phyloP scores from a whole-genome alignment of 2,113 vertebrate species.

The Nesoenas mayeri region DNA sequence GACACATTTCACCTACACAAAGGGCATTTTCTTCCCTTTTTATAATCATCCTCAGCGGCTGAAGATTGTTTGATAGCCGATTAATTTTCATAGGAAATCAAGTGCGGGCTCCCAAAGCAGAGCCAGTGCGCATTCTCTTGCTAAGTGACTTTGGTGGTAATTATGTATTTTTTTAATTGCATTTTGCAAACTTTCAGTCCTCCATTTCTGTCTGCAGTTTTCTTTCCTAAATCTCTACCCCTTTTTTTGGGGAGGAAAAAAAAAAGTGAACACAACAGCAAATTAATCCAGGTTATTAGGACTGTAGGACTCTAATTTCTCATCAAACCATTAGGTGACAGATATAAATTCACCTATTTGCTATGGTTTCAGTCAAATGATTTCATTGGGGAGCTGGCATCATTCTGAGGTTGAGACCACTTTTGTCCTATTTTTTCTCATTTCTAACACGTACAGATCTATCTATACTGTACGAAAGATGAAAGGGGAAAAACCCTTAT shows the following conservation, averaged over 20 bases:
- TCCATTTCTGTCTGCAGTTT: slow-evolving; percentile 76
- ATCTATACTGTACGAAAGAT: not conserved
- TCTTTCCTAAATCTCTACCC: slow-evolving; percentile 75
- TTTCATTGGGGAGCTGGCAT: slow-evolving; percentile 89
- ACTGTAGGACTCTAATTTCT: slow-evolving; percentile 86
- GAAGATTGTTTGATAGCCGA: slow-evolving; percentile 99
- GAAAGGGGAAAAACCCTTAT: not conserved
- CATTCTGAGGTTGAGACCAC: slow-evolving; percentile 81
- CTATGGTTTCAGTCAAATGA: slow-evolving; percentile 91
- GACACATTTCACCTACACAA: slow-evolving; percentile 99
- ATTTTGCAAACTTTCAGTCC: slow-evolving; percentile 80
- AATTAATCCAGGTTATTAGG: slow-evolving; percentile 88
- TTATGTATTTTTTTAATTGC: slow-evolving; percentile 98
- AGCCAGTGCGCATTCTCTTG: slow-evolving; percentile 79
- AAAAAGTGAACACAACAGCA: slow-evolving; percentile 68
- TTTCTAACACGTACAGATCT: slow-evolving; percentile 29
- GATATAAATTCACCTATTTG: slow-evolving; percentile 95
- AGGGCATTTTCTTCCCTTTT: slow-evolving; percentile 98
- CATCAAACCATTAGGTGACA: slow-evolving; percentile 94
- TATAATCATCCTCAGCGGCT: slow-evolving; percentile 99
- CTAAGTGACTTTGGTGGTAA: slow-evolving; percentile 90
- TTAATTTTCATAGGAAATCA: slow-evolving; percentile 99
- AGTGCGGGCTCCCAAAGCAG: slow-evolving; percentile 91
- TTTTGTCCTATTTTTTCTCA: slow-evolving; percentile 83
- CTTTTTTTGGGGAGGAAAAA: slow-evolving; percentile 69